Evolutionary conservation across 1,140 invertebrate species (phyloP).

Genomic region (Tribolium castaneum): DNA sequence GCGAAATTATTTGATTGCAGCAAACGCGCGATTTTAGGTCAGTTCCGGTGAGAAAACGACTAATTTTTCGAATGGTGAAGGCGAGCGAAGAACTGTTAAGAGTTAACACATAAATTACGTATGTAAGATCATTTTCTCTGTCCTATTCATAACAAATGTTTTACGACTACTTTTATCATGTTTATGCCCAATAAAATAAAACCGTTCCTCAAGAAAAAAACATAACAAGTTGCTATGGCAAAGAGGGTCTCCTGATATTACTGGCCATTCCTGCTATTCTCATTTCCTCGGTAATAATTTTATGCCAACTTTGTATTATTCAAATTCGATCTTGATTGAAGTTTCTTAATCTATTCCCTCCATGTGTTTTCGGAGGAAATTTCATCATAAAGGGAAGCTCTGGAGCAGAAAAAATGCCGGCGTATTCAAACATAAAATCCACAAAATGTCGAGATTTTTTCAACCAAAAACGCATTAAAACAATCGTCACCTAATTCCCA

Average conservation of each 20-base stretch:
- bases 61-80: background rate
- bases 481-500: background rate
- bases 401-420: constrained; percentile 1
- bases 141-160: constrained; percentile 26
- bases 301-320: constrained; percentile 32
- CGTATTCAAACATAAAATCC: constrained; percentile 29
- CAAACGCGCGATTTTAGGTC: background rate
- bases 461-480: background rate
- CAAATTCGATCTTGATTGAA: constrained; percentile 29
- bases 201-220: constrained; percentile 15
- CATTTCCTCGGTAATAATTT: constrained; percentile 10
- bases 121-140: constrained; percentile 12
- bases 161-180: constrained; percentile 23
- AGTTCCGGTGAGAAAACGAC: background rate
- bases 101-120: constrained; percentile 3
- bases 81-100: background rate
- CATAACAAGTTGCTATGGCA: background rate
- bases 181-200: constrained; percentile 25
- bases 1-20: constrained; percentile 2
- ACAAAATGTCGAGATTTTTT: background rate
- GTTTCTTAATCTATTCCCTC: constrained; percentile 16
- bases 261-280: background rate
- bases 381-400: constrained; percentile 14
- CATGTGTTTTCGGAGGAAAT: constrained; percentile 14
- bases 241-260: background rate